A percentile compares a stretch with the other conserved stretches of the same genome.
phyloP scores from a whole-genome alignment of 2,113 vertebrate genomes.

The Martes martes region DNA sequence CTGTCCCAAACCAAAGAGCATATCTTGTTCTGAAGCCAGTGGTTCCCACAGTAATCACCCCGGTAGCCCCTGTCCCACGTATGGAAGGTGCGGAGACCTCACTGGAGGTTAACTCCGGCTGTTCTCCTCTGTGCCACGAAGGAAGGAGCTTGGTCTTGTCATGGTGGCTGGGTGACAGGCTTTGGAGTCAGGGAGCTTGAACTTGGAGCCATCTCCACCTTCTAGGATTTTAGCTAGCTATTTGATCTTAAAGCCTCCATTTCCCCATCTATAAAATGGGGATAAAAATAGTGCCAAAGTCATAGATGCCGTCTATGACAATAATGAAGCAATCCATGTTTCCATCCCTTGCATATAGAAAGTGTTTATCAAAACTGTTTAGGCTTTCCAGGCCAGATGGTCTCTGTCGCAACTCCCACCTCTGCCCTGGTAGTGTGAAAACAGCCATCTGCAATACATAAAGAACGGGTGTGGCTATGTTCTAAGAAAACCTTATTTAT shows the following conservation, averaged over 20 bases:
- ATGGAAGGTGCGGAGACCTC: neutral
- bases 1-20: neutral
- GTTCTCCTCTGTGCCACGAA: neutral
- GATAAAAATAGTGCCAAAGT: neutral
- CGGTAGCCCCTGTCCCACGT: neutral
- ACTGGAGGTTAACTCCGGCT: neutral
- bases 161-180: neutral
- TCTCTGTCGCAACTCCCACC: neutral
- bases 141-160: neutral
- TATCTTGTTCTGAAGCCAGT: neutral
- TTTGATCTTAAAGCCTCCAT: neutral
- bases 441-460: neutral
- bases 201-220: neutral
- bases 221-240: neutral
- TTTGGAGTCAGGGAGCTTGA: neutral
- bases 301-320: neutral
- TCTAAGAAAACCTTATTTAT: constrained; percentile 2
- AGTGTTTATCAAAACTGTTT: neutral
- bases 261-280: neutral
- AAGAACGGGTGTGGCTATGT: neutral
- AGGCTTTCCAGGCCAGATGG: neutral
- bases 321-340: neutral
- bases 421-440: neutral
- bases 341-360: neutral
- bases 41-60: neutral